phyloP scores from a whole-genome alignment of 2,113 vertebrate genomes.

The Xenopus laevis region DNA sequence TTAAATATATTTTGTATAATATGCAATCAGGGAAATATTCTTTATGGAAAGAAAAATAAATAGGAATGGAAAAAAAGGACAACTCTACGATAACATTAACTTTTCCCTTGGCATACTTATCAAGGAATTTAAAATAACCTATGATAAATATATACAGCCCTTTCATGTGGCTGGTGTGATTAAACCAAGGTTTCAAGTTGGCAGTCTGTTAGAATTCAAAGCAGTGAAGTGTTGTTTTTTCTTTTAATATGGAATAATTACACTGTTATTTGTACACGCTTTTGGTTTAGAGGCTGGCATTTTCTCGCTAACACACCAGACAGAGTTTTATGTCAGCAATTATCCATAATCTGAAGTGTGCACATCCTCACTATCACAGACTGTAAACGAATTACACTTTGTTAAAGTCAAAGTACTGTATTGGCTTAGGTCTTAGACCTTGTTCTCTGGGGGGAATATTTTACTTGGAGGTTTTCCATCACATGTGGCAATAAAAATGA shows the following conservation, averaged over 20 bases:
- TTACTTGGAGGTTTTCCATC: slow-evolving; percentile 82
- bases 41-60: too few species aligned
- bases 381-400: slow-evolving; percentile 73
- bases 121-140: slow-evolving; percentile 60
- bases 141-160: slow-evolving; percentile 57
- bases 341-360: slow-evolving; percentile 59
- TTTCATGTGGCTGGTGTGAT: too few species aligned
- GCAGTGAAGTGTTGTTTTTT: slow-evolving; percentile 37
- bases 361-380: slow-evolving; percentile 70
- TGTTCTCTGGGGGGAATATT: slow-evolving; percentile 78
- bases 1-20: too few species aligned
- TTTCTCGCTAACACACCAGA: slow-evolving; percentile 49
- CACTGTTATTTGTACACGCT: slow-evolving; percentile 51
- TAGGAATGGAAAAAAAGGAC: too few species aligned
- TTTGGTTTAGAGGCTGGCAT: slow-evolving; percentile 70
- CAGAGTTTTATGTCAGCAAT: slow-evolving; percentile 34
- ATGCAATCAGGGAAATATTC: too few species aligned
- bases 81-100: slow-evolving; percentile 3
- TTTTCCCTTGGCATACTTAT: slow-evolving; percentile 62
- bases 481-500: slow-evolving; percentile 76
- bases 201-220: slow-evolving; percentile 47
- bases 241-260: slow-evolving; percentile 53
- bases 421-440: slow-evolving; percentile 76
- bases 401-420: slow-evolving; percentile 75
- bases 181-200: slow-evolving; percentile 65